phyloP scores from a whole-genome alignment of 35 echinoderm and acorn worm species.

The Lytechinus pictus region DNA sequence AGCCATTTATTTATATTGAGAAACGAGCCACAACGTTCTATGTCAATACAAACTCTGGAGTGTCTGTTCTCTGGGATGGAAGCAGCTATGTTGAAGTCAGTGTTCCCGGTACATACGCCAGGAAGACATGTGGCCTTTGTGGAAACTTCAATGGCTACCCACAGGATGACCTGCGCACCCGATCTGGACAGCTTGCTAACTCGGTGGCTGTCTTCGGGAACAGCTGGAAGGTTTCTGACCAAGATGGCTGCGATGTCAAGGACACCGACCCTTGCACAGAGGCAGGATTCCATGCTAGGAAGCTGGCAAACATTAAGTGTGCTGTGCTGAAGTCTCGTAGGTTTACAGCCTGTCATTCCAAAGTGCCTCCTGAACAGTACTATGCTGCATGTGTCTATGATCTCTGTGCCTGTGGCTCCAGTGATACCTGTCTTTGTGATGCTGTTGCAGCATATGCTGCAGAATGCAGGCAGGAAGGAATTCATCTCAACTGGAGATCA shows the following conservation, averaged over 20 bases:
- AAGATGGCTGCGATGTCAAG: slow-evolving; percentile 80
- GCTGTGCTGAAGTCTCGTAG: slow-evolving; percentile 80
- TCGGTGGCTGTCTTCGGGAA: slow-evolving; percentile 90
- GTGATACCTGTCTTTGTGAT: slow-evolving; percentile 93
- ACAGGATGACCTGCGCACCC: slow-evolving; percentile 89
- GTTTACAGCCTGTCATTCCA: slow-evolving; percentile 72
- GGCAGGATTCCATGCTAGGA: slow-evolving; percentile 85
- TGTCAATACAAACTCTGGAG: slow-evolving; percentile 92
- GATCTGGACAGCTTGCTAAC: slow-evolving; percentile 73
- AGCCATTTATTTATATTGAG: slow-evolving; percentile 69
- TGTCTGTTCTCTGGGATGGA: slow-evolving; percentile 91
- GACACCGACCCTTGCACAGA: slow-evolving; percentile 86
- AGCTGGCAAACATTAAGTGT: slow-evolving; percentile 91
- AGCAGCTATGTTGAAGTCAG: slow-evolving; percentile 97
- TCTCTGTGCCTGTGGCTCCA: slow-evolving; percentile 82
- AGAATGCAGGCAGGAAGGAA: slow-evolving; percentile 86
- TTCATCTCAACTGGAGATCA: slow-evolving; percentile 85
- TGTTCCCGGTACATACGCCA: slow-evolving; percentile 84
- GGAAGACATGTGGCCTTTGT: slow-evolving; percentile 88
- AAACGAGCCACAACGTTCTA: slow-evolving; percentile 76
- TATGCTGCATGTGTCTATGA: slow-evolving; percentile 96
- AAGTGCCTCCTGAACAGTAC: slow-evolving; percentile 80
- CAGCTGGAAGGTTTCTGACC: slow-evolving; percentile 92
- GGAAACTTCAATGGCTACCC: slow-evolving; percentile 96
- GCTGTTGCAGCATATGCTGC: slow-evolving; percentile 91